Evolutionary conservation across 2,888 invertebrate genomes (phyloP).

Genomic region (Unio pictorum): DNA sequence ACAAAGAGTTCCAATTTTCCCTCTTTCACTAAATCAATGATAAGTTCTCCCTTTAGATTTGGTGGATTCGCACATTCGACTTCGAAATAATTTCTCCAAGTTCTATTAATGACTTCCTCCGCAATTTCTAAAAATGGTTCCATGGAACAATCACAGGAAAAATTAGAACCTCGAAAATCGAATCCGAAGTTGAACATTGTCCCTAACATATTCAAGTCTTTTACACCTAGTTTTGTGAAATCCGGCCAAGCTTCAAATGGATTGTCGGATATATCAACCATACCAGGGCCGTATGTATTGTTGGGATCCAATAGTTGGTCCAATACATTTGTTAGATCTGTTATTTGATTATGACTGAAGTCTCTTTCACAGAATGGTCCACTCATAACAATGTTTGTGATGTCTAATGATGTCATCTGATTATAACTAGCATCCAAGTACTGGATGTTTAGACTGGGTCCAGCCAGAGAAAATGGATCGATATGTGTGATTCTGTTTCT

Average conservation of each 20-base stretch:
- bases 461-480: slow-evolving; percentile 7
- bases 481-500: slow-evolving; percentile 1
- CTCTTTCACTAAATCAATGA: slow-evolving; percentile 7
- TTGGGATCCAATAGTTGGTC: slow-evolving; percentile 4
- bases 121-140: slow-evolving; percentile 8
- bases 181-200: slow-evolving; percentile 9
- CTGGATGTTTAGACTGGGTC: background rate
- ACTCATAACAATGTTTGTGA: slow-evolving; percentile 9
- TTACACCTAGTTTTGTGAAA: slow-evolving; percentile 8
- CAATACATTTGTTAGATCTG: slow-evolving; percentile 5
- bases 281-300: slow-evolving; percentile 10
- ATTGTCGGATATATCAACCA: slow-evolving; percentile 7
- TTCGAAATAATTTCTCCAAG: slow-evolving; percentile 8
- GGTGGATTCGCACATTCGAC: slow-evolving; percentile 6
- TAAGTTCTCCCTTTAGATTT: slow-evolving; percentile 2
- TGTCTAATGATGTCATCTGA: slow-evolving; percentile 2
- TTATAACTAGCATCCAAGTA: slow-evolving; percentile 4
- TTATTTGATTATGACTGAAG: slow-evolving; percentile 9
- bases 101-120: slow-evolving; percentile 2
- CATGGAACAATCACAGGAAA: no score
- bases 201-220: slow-evolving; percentile 7
- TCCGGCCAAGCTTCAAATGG: slow-evolving; percentile 7
- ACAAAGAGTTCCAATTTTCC: slow-evolving; percentile 8
- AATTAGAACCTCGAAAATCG: slow-evolving; percentile 3
- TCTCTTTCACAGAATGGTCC: slow-evolving; percentile 11